Evolutionary conservation across 2,888 invertebrate genomes (phyloP), one percentile per base, ranked within the genome.

Genomic region (Luffia ferchaultella): DNA sequence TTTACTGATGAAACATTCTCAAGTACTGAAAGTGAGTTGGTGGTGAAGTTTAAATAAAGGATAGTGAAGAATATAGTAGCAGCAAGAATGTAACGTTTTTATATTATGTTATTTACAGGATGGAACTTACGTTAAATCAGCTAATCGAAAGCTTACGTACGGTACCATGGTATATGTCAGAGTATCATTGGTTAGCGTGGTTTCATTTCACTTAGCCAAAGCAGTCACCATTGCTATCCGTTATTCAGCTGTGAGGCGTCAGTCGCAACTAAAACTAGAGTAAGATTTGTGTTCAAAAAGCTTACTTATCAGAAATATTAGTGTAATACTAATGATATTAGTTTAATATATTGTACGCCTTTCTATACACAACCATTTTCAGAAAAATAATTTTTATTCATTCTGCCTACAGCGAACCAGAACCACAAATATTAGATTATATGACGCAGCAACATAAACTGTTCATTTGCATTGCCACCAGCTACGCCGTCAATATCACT

Each of bases 391-490:
- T n/a, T 17, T 16, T 16, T 41, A 18, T 52, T 59, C 54, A 16
- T 50, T 54, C 20, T 53, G 50, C 48, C 57, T 68, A 2, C 63
- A 95, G 94, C 43, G 86, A 88, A 58, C 89, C 89, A 0, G 97
- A 97, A 69, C 90, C 91, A 0, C 94, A 96, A 74, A 92, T 98
- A 53, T 75, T 98, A 53, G 95, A 98, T 64, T 98, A 93, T 65
- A 88, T 92, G 51, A 96, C 96, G 0, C 98, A 98, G 68, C 97
- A 97, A 72, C 90, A 95, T 63, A 96, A 97, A 73, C 70, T 98
- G 18, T 93, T 98, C 61, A 96, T 97, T 0, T 85, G 90, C 61
- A 87, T 98, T 50, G 92, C 96, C 0, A 87, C 92, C 2, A 88
- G 90, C 46, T 91, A 95, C 60, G 94, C 93, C 0, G 89, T 94